These are phyloP conservation scores for Drosophila putrida DNA, from an alignment of 2,888 invertebrate species.

Conservation along the genomic window DNA sequence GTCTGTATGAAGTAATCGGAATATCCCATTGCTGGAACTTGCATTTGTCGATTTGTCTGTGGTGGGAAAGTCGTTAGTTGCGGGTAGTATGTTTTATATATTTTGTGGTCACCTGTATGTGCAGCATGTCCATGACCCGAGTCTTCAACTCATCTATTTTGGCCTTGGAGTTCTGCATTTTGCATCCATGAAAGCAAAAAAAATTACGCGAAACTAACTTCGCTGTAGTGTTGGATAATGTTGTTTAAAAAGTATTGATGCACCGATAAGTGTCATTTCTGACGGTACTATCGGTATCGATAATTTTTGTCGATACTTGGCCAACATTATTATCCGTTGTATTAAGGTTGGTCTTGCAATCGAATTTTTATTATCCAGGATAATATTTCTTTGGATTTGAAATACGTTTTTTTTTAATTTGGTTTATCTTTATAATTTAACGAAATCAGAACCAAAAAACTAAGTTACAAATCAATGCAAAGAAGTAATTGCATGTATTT, in stretches of 20 bases:
- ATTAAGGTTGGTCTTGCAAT: no score
- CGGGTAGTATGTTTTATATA: not conserved
- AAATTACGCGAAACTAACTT: slow-evolving; percentile 62
- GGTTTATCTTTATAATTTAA: no score
- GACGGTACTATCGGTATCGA: slow-evolving; percentile 9
- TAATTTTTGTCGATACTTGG: slow-evolving; percentile 15
- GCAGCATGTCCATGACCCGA: slow-evolving; percentile 85
- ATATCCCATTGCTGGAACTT: slow-evolving; percentile 86
- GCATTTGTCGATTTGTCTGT: slow-evolving; percentile 83
- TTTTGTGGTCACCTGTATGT: slow-evolving; percentile 82
- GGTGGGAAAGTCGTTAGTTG: not conserved
- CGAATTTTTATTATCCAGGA: no score
- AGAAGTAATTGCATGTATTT: not conserved
- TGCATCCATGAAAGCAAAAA: slow-evolving; percentile 68
- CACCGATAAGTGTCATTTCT: no score
- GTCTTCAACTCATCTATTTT: slow-evolving; percentile 85
- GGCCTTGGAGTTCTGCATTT: slow-evolving; percentile 77
- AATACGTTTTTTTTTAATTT: no score
- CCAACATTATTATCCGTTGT: no score
- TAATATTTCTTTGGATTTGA: no score
- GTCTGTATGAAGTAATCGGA: slow-evolving; percentile 85
- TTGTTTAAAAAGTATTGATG: no score
- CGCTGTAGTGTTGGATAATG: slow-evolving; percentile 3
- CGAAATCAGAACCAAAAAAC: no score
- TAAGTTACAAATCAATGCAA: no score